A percentile compares a stretch with the other conserved stretches of the same genome.
These are phyloP conservation scores for Abramis brama DNA, from an alignment of 2,113 vertebrate genomes.

Conservation along the genomic window DNA sequence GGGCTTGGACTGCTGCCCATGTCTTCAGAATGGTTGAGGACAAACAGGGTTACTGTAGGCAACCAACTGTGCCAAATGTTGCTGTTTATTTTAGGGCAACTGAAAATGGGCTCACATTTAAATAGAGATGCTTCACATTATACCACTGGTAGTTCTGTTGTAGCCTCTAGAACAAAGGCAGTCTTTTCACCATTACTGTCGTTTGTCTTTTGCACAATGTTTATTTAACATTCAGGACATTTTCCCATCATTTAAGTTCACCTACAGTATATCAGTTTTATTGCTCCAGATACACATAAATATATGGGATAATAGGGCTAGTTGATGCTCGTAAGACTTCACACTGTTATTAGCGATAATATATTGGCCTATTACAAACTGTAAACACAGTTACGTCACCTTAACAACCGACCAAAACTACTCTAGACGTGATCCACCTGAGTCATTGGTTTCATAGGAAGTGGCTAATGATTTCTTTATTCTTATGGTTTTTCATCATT, in stretches of 20 bases:
- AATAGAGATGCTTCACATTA: constrained; percentile 20
- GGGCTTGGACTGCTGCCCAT: constrained; percentile 47
- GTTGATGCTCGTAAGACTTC: constrained; percentile 2
- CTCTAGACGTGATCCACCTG: constrained; percentile 48
- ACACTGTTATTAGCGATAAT: constrained; percentile 41
- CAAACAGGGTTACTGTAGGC: constrained; percentile 61
- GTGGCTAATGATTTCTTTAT: constrained; percentile 1
- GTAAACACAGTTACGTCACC: constrained; percentile 63
- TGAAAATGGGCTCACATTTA: constrained; percentile 43
- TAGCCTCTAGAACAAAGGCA: background rate
- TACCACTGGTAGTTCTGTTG: constrained; percentile 21
- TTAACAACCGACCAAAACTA: constrained; percentile 60
- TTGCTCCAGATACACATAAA: constrained; percentile 33
- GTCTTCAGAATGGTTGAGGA: constrained; percentile 52
- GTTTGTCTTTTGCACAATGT: constrained; percentile 15
- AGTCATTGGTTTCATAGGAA: background rate
- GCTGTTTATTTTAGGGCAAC: constrained; percentile 47
- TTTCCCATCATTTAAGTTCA: constrained; percentile 43
- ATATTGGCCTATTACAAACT: constrained; percentile 33
- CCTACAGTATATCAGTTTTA: constrained; percentile 39
- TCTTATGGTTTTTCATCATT: background rate
- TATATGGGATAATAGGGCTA: background rate
- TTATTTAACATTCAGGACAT: constrained; percentile 24
- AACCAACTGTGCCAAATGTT: constrained; percentile 55
- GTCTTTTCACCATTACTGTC: constrained; percentile 13